These are phyloP conservation scores for Cepphus grylle DNA, from an alignment of 2,113 vertebrate species.

Conservation along the genomic window DNA sequence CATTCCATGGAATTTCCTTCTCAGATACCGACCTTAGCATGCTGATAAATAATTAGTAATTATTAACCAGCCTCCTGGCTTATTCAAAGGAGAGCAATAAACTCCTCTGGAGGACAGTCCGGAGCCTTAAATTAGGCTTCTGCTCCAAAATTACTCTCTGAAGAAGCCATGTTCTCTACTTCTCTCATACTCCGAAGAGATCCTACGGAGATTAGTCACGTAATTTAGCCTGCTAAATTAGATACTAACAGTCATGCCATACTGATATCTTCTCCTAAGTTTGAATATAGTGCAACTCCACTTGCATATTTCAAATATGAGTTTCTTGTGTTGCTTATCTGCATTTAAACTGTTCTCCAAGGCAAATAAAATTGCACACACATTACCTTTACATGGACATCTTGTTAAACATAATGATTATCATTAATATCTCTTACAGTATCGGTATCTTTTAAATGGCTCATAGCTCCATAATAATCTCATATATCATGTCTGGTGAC, in stretches of 20 bases:
- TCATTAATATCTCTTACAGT: background rate
- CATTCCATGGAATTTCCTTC: background rate
- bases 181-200: background rate
- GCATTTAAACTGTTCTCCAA: conserved; percentile 31
- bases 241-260: background rate
- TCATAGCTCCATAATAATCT: background rate
- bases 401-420: conserved; percentile 2
- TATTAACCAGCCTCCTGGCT: background rate
- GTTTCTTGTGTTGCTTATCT: conserved; percentile 4
- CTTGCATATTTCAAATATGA: background rate
- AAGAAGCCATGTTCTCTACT: background rate
- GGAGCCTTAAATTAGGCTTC: conserved; percentile 6
- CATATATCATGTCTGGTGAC: background rate
- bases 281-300: background rate
- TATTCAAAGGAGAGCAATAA: conserved; percentile 12
- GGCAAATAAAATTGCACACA: background rate
- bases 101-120: conserved; percentile 7
- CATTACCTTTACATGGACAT: background rate
- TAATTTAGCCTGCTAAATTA: conserved; percentile 40
- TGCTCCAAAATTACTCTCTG: conserved; percentile 14
- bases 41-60: background rate
- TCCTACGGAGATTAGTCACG: conserved; percentile 21
- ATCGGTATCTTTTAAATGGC: background rate
- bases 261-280: background rate
- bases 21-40: background rate